Conservation (phyloP, 2,888 invertebrate genomes). For the Amphipoea lucens region DNA sequence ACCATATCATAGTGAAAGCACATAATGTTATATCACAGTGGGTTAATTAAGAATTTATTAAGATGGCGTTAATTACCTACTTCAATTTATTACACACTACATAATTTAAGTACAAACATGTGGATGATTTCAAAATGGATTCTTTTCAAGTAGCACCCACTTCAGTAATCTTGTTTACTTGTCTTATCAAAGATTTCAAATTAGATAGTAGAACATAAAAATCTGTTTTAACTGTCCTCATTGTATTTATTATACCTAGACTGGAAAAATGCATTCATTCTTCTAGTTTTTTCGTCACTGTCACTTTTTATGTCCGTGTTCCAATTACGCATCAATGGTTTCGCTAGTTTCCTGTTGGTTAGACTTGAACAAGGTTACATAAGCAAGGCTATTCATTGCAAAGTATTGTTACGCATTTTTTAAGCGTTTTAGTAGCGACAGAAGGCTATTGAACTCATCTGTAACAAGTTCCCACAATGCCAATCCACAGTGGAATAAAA, state of each 20-base stretch:
- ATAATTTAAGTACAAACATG: not conserved
- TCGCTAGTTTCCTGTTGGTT: constrained; percentile 52
- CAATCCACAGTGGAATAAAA: not conserved
- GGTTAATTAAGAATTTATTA: not conserved
- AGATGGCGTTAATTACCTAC: too few species aligned
- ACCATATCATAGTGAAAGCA: not conserved
- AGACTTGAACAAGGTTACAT: constrained; percentile 47
- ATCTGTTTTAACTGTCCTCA: not conserved
- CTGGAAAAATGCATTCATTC: constrained; percentile 25
- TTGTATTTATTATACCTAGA: not conserved
- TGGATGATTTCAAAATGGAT: not conserved
- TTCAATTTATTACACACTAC: not conserved
- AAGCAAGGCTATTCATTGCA: constrained; percentile 52
- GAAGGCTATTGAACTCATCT: constrained; percentile 7
- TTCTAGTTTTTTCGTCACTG: constrained; percentile 10
- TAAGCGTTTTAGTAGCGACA: not conserved
- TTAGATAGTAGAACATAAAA: not conserved
- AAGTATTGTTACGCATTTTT: constrained; percentile 29
- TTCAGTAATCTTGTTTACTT: constrained; percentile 36
- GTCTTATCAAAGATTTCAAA: constrained; percentile 28
- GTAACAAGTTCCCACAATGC: not conserved
- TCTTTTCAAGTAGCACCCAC: not conserved
- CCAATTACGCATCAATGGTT: constrained; percentile 51
- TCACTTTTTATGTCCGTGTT: constrained; percentile 32
- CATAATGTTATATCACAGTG: not conserved